phyloP scores from a whole-genome alignment of 1,140 invertebrate species.

The Heliconius eleuchia region DNA sequence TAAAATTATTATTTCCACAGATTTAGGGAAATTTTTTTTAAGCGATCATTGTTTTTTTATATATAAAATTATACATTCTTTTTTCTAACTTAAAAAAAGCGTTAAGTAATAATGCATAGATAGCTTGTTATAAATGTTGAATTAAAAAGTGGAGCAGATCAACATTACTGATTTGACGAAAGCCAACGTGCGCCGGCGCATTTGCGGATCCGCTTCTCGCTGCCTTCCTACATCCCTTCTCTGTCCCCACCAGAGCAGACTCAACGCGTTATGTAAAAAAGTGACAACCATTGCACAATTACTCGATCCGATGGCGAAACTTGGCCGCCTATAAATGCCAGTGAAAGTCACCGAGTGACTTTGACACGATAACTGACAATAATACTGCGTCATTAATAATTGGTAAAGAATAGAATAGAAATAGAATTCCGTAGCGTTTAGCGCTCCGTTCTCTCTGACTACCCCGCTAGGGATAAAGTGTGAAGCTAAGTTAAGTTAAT shows the following conservation, averaged over 20 bases:
- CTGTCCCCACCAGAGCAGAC: constrained; percentile 30
- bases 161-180: constrained; percentile 30
- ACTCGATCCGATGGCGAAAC: constrained; percentile 77
- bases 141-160: constrained; percentile 30
- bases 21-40: not conserved
- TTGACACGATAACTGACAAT: constrained; percentile 64
- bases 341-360: constrained; percentile 78
- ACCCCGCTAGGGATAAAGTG: no score
- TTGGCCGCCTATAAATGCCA: constrained; percentile 71
- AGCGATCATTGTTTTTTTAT: not conserved
- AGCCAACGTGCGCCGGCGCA: constrained; percentile 22
- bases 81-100: no score
- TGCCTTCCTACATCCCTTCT: constrained; percentile 25
- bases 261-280: constrained; percentile 75
- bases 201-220: constrained; percentile 34
- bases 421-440: no score
- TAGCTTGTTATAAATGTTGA: not conserved
- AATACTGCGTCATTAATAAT: constrained; percentile 49
- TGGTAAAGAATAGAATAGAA: not conserved
- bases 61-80: not conserved
- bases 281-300: constrained; percentile 78
- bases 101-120: not conserved
- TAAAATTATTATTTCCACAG: not conserved
- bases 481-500: not conserved
- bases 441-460: no score